Evolutionary conservation across 2,113 vertebrate genomes (phyloP), one percentile per base, ranked within the genome.

Genomic region (Sclerurus mexicanus): DNA sequence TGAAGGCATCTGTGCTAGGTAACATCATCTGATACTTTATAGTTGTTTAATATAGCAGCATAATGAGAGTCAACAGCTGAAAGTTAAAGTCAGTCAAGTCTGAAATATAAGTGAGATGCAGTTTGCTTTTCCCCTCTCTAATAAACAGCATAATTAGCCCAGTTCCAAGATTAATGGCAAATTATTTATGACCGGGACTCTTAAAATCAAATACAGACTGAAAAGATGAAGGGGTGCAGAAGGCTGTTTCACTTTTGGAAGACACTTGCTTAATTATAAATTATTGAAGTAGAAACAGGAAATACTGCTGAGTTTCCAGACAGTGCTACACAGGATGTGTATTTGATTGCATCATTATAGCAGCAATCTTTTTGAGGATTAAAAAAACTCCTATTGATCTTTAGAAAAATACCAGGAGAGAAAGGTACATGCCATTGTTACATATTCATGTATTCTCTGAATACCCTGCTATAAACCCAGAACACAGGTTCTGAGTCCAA

Each of bases 151-250:
- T 58, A 77, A 92, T 75, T 78, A 86, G 44, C 44, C 31, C 31
- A 59, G 60, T 96, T 90, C 31, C n/a, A 69, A 90, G 12, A 15
- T 56, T 85, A 92, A 47, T 40, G 22, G 40, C 60, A 81, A 82
- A 89, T 79, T 94, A 63, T 92, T 95, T 86, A 85, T 58, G n/a
- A 92, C 49, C 72, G 68, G 60, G 28, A 89, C 28, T 84, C 44
- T 74, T 90, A 58, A 85, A 91, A 85, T 78, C 77, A 87, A 73
- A 55, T 14, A 86, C 31, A 58, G 88, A 84, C 56, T 67, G 24
- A 87, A 79, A 78, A 93, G 59, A 80, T 44, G 35, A 71, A 89
- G 27, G 33, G 24, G 12, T 0, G 6, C 58, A 42, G 42, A 24
- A 84, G 5, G 68, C 18, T 85, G 52, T 60, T 92, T 81, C 56